Evolutionary conservation across 2,888 invertebrate genomes (phyloP), one percentile per base, ranked within the genome.

Genomic region (Ennomos quercinarius): DNA sequence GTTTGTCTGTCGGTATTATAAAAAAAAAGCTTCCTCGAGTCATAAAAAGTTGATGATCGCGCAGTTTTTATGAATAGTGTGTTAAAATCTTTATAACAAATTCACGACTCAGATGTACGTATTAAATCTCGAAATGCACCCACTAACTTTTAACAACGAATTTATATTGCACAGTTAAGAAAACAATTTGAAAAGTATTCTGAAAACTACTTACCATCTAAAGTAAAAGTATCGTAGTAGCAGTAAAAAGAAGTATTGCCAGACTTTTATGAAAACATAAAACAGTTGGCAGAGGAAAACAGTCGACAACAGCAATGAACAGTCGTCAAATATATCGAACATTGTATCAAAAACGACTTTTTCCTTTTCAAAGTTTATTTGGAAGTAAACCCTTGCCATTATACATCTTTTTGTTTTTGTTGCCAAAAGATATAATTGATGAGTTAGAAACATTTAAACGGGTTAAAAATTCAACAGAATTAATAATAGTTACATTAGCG

Each of bases 261-360:
- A 56, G 63, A 60, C 47, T 65, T 66, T 61, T 66, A 62, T 60
- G 64, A 64, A 58, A 42, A 59, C 60, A 61, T 62, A 65, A 64
- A 65, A 64, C 55, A 34, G 57, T 62, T 63, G 58, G 56, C 57
- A 51, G 53, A 56, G 45, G 57, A 51, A 53, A 49, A 42, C 36
- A 57, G 53, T 42, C 42, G 41, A n/a, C 38, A 47, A 51, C 54
- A 56, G 57, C 51, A 48, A 54, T 46, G 43, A 47, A 56, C 49
- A 40, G 45, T 59, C 50, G 10, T 27, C 46, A 42, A 38, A 57
- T 61, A 46, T 57, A 44, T 58, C 38, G 54, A 47, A 56, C 47
- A 58, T 47, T 62, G 57, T 62, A 39, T 43, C 42, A 13, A 37
- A 17, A 37, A 38, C 13, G 34, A 17, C 17, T 17, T 17, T 17